Base-by-base conservation (phyloP, 2,888 invertebrate species). In the Eledona agricola region DNA sequence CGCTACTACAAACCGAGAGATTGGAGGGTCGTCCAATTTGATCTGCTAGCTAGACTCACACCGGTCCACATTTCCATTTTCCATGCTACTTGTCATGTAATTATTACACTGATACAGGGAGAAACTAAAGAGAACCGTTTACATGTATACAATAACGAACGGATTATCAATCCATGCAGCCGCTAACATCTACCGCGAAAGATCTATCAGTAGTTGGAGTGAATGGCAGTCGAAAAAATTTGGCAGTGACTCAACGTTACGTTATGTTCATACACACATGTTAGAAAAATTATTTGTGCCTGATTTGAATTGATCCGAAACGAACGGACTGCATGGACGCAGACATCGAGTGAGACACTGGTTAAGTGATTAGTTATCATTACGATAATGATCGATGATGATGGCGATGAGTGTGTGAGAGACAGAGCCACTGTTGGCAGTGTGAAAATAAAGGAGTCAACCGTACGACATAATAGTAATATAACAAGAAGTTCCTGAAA, bases 391-490 rank as follows among this genome's bases (percentile, higher is more conserved):
- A n/a, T n/a, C n/a, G 59, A 63, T 62, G 60, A 58, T 57, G 55
- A 55, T 53, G 53, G 52, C 32, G 50, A 55, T 60, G 58, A 58
- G 57, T n/a, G n/a, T n/a, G n/a, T 46, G 57, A 59, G 58, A 75
- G 74, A 75, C 71, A 74, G 72, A 74, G 72, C 67, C 74, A 73
- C 73, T 72, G 72, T 64, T 67, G 75, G 74, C 74, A 75, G 74
- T 75, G 74, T 65, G 62, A 45, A 63, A 66, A 56, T 55, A 56
- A 63, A 65, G 71, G 71, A 71, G 71, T 65, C 71, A 71, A 71
- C 71, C 71, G 59, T 63, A 5, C 4, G 4, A 19, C 31, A 50
- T 17, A 12, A 11, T 32, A 42, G 26, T 60, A 63, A 57, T 66
- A 62, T 50, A 59, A 58, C 57, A 62, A 66, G 58, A 64, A 63